Evolutionary conservation across 2,888 invertebrate species (phyloP), one percentile per base, ranked within the genome.

Genomic region (Caenorhabditis macrosperma): DNA sequence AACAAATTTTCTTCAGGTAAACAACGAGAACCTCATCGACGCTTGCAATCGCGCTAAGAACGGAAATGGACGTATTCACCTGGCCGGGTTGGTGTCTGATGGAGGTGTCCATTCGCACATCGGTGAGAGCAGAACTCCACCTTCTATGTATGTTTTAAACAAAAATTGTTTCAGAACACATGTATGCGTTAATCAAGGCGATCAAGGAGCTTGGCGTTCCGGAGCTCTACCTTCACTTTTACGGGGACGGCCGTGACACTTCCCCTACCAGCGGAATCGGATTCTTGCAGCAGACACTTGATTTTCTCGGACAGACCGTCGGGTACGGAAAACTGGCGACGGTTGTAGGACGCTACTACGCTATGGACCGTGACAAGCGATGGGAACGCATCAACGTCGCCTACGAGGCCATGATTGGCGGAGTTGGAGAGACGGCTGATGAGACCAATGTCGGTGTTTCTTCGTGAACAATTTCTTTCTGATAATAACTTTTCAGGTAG

Each of bases 31-130:
- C 38, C 87, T 92, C 61, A 82, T 88, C 2, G 89, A 87, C n/a
- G 91, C 91, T 10, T 91, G 89, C 38, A 86, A 91, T 4, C 88
- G 90, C n/a, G 92, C 92, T 12, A 91, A 91, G 79, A 83, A 79
- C 9, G 90, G 87, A 44, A 91, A 86, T 50, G 91, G 91, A 22
- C 85, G 92, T 38, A 85, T 92, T 22, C 92, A 92, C 82, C 85
- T 92, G n/a, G 87, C 91, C 15, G 92, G 92, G n/a, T 82, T 92
- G 77, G 91, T 91, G n/a, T 82, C 87, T 20, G 90, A 90, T 60
- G 92, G 92, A 35, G 92, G 92, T 48, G 92, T 92, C 41, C 92
- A 92, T 83, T 91, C 90, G 1, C 92, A 92, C 82, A 92, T 92
- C 69, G 86, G 86, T 85, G 48, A 22, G 54, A 24, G 38, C n/a